phyloP scores from a whole-genome alignment of 2,888 invertebrate genomes.

The Dorcus hopei region DNA sequence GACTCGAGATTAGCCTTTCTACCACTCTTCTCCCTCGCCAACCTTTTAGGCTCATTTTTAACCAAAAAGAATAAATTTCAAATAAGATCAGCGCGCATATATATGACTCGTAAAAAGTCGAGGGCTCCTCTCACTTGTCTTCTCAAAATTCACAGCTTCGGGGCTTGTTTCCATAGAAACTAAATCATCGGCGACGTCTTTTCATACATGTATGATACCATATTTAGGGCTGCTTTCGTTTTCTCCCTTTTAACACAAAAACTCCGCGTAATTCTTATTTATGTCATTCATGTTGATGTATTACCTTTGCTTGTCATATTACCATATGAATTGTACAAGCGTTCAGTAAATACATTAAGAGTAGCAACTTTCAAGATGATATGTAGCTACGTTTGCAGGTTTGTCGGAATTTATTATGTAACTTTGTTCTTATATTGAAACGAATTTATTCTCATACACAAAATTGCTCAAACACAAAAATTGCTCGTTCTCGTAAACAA shows the following conservation, averaged over 20 bases:
- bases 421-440: too few relatives aligned
- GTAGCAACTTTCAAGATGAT: not conserved
- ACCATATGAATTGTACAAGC: constrained; percentile 1
- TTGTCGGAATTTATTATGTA: too few relatives aligned
- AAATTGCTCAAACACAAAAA: too few relatives aligned
- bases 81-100: constrained; percentile 42
- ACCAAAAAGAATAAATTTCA: constrained; percentile 33
- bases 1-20: constrained; percentile 44
- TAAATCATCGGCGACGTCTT: constrained; percentile 31
- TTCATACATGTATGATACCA: constrained; percentile 32
- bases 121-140: constrained; percentile 33
- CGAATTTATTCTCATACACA: too few relatives aligned
- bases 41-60: constrained; percentile 32
- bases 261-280: constrained; percentile 28
- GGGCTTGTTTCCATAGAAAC: constrained; percentile 35
- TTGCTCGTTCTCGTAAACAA: too few relatives aligned
- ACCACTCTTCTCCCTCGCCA: constrained; percentile 29
- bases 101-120: constrained; percentile 40
- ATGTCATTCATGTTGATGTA: constrained; percentile 25
- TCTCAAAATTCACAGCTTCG: constrained; percentile 38
- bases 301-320: constrained; percentile 7
- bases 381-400: too few relatives aligned
- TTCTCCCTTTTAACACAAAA: constrained; percentile 20
- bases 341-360: not conserved
- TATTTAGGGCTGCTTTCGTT: constrained; percentile 24